Evolutionary conservation across 2,113 vertebrate species (phyloP).

Genomic region (Reinhardtius hippoglossoides): DNA sequence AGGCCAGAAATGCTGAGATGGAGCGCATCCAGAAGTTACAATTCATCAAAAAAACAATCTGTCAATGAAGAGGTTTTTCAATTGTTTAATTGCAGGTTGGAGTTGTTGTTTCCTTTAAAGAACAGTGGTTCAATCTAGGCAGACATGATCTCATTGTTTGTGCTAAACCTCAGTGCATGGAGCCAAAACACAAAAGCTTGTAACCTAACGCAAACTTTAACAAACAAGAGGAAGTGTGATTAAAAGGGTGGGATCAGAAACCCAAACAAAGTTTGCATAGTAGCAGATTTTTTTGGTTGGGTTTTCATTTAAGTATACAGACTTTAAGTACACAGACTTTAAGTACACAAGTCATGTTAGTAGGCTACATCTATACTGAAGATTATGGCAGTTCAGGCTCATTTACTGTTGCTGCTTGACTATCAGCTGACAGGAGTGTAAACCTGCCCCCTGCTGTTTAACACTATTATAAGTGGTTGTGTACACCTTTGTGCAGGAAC

Average conservation of each 20-base stretch:
- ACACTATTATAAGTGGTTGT: constrained; percentile 1
- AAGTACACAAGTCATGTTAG: no score
- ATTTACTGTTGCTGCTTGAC: constrained; percentile 12
- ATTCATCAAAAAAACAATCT: constrained; percentile 19
- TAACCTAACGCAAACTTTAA: constrained; percentile 8
- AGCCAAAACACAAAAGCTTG: constrained; percentile 11
- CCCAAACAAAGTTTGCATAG: background rate
- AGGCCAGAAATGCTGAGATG: constrained; percentile 28
- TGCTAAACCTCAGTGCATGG: constrained; percentile 15
- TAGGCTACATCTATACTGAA: no score
- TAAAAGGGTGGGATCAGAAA: constrained; percentile 24
- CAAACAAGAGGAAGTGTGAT: constrained; percentile 34
- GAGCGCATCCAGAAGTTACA: constrained; percentile 13
- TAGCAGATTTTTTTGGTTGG: background rate
- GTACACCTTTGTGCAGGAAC: background rate
- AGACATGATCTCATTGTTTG: constrained; percentile 15
- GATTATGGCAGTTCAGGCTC: background rate
- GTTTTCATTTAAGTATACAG: background rate
- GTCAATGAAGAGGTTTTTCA: background rate
- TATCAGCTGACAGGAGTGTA: constrained; percentile 18
- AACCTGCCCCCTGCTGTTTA: constrained; percentile 11
- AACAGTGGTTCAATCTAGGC: constrained; percentile 18
- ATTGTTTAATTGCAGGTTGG: constrained; percentile 1
- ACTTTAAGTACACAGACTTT: no score
- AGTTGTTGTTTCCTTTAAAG: constrained; percentile 13